Conservation (phyloP, 2,113 vertebrate genomes). For the Rhinolophus sinicus region DNA sequence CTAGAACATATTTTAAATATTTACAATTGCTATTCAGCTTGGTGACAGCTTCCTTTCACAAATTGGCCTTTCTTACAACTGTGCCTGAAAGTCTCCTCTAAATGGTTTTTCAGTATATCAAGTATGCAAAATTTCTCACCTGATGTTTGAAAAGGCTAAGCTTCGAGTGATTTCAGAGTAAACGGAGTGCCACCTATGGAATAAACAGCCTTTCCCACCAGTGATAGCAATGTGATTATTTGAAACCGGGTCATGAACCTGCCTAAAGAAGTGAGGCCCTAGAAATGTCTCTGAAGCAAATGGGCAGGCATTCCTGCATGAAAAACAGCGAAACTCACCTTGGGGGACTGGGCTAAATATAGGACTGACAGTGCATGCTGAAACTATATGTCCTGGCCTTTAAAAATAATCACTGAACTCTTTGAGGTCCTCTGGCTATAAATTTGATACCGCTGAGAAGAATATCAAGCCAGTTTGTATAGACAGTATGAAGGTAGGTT, state of each 20-base stretch:
- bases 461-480: background rate
- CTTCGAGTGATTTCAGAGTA: conserved; percentile 40
- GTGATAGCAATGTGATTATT: background rate
- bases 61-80: conserved; percentile 34
- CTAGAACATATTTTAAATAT: background rate
- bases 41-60: conserved; percentile 48
- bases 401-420: conserved; percentile 7
- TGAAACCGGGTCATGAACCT: conserved; percentile 10
- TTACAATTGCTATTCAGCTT: background rate
- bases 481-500: background rate
- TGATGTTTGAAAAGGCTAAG: conserved; percentile 16
- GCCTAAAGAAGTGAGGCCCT: background rate
- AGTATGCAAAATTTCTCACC: conserved; percentile 36
- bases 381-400: background rate
- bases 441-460: background rate
- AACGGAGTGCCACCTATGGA: background rate
- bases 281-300: background rate
- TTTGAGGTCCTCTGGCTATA: background rate
- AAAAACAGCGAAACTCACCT: background rate
- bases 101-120: conserved; percentile 57
- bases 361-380: background rate
- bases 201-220: background rate
- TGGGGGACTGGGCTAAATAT: background rate
- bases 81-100: conserved; percentile 20
- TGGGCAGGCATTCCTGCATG: background rate